Conservation (phyloP, 1,140 invertebrate genomes). For the Hylaeus volcanicus region DNA sequence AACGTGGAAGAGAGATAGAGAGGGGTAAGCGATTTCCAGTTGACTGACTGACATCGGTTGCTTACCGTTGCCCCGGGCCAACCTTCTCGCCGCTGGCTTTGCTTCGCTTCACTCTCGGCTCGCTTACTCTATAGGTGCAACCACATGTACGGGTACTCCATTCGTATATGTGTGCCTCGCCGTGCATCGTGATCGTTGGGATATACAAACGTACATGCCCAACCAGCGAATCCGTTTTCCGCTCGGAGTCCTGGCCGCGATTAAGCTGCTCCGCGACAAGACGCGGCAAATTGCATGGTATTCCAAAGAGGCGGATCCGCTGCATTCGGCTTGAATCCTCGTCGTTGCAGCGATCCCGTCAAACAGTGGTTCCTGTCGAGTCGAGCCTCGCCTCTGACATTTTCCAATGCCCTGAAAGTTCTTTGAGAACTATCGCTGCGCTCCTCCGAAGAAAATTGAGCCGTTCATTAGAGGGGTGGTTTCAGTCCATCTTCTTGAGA, state of each 20-base stretch:
- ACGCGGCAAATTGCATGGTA: constrained; percentile 54
- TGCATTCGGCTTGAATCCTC: background rate
- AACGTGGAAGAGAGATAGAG: background rate
- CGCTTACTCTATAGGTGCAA: constrained; percentile 1
- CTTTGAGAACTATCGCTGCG: too few relatives aligned
- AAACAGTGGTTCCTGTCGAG: constrained; percentile 5
- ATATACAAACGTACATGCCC: constrained; percentile 18
- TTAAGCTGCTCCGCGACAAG: constrained; percentile 56
- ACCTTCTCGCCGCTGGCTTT: constrained; percentile 43
- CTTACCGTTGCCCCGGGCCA: constrained; percentile 50
- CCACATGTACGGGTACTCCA: background rate
- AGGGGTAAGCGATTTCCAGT: constrained; percentile 75
- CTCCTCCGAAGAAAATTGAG: too few relatives aligned
- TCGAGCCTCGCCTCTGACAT: background rate
- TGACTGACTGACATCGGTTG: constrained; percentile 73
- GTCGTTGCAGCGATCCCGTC: constrained; percentile 17
- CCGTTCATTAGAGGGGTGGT: too few relatives aligned
- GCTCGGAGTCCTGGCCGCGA: constrained; percentile 43
- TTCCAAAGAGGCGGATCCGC: constrained; percentile 46
- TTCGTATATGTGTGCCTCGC: background rate
- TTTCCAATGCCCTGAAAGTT: background rate
- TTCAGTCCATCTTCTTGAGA: too few relatives aligned
- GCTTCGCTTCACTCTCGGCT: constrained; percentile 33
- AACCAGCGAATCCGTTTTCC: constrained; percentile 42
- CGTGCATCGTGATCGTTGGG: constrained; percentile 5